These are phyloP conservation scores for Phrynosoma blainvillii DNA, from an alignment of 2,113 vertebrate genomes.

Conservation along the genomic window DNA sequence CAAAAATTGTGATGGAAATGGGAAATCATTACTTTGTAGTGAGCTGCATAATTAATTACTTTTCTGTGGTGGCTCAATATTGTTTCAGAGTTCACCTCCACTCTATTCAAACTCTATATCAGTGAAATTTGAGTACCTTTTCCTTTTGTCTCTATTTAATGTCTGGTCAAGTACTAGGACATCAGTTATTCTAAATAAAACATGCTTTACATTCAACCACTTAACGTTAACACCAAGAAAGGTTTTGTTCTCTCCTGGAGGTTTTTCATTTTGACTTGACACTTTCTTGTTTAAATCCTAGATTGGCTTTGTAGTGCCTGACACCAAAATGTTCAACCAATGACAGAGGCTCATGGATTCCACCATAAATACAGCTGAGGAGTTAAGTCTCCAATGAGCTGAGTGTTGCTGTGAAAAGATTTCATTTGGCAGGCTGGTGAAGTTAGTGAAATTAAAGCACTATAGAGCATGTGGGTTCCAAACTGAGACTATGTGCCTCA, in stretches of 20 bases:
- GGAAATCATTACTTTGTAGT: no score
- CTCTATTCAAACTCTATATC: no score
- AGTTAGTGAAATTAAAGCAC: background rate
- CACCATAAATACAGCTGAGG: background rate
- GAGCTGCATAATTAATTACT: background rate
- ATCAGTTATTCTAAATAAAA: no score
- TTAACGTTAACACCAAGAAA: background rate
- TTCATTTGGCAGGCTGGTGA: slow-evolving; percentile 49
- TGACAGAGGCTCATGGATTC: slow-evolving; percentile 29
- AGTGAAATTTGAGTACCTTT: no score
- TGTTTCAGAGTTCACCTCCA: background rate
- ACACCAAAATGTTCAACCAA: background rate
- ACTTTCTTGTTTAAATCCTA: fast-evolving
- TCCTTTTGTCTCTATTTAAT: background rate
- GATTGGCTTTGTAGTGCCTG: fast-evolving
- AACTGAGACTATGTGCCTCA: background rate
- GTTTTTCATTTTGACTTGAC: background rate
- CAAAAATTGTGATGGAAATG: no score
- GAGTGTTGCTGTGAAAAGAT: slow-evolving; percentile 65
- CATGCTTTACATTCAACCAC: no score
- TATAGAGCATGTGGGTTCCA: no score
- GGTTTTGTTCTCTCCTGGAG: fast-evolving
- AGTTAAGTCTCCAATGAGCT: slow-evolving; percentile 37
- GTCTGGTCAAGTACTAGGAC: fast-evolving
- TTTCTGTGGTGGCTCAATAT: background rate